Conservation (phyloP, 2,888 invertebrate genomes). For the Euphydryas editha region DNA sequence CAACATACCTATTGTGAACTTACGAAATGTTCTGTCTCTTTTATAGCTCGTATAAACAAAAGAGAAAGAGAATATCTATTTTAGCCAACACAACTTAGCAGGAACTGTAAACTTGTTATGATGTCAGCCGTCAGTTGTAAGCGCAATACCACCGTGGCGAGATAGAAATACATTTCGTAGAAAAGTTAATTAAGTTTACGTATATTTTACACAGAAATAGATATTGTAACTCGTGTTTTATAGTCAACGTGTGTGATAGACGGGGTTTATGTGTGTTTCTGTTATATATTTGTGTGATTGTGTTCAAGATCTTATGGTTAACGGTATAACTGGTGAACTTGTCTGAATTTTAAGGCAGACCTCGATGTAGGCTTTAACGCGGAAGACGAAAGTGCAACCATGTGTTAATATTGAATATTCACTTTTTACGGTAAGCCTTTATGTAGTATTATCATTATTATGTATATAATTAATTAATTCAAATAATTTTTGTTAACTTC, state of each 20-base stretch:
- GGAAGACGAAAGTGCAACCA: conserved; percentile 62
- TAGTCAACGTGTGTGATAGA: conserved; percentile 8
- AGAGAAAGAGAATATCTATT: conserved; percentile 52
- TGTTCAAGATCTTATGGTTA: conserved; percentile 55
- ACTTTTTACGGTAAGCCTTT: conserved; percentile 45
- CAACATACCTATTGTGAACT: conserved; percentile 1
- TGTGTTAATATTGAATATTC: conserved; percentile 56
- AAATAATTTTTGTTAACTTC: not conserved
- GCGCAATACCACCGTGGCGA: conserved; percentile 63
- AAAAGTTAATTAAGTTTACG: conserved; percentile 37
- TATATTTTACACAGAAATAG: conserved; percentile 35
- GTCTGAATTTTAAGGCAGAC: conserved; percentile 69
- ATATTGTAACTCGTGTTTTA: conserved; percentile 30
- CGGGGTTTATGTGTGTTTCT: conserved; percentile 37
- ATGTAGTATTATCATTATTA: not conserved
- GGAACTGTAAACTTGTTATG: conserved; percentile 59
- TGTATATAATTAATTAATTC: not conserved
- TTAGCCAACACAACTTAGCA: conserved; percentile 64
- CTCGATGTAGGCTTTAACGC: conserved; percentile 60
- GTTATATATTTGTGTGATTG: conserved; percentile 33
- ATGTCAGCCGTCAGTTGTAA: conserved; percentile 59
- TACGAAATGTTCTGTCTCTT: conserved; percentile 26
- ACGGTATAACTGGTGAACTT: conserved; percentile 72
- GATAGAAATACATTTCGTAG: conserved; percentile 41
- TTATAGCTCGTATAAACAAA: conserved; percentile 9